Conservation (phyloP, 2,888 invertebrate species). For the Campoletis raptor region DNA sequence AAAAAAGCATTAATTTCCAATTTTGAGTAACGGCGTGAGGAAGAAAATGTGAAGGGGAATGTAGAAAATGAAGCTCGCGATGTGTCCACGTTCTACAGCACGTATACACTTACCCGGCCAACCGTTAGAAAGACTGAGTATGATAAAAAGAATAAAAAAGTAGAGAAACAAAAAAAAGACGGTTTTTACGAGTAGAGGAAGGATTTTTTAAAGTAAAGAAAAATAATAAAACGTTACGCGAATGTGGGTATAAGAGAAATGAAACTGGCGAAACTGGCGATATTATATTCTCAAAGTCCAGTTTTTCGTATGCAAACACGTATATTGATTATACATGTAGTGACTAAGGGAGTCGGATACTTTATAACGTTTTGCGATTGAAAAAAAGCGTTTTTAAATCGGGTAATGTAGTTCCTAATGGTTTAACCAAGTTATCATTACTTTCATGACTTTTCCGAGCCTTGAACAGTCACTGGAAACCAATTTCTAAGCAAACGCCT, state of each 20-base stretch:
- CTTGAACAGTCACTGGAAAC: neutral
- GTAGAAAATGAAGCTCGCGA: conserved; percentile 32
- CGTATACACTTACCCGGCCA: conserved; percentile 65
- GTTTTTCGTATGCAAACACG: conserved; percentile 47
- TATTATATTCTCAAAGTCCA: conserved; percentile 48
- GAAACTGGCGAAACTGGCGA: conserved; percentile 46
- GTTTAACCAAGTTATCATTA: neutral
- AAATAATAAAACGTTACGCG: conserved; percentile 36
- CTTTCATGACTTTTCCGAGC: neutral
- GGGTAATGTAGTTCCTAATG: conserved; percentile 8
- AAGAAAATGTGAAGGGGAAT: neutral
- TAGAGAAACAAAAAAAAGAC: conserved; percentile 48
- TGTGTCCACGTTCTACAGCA: conserved; percentile 45
- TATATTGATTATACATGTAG: conserved; percentile 53
- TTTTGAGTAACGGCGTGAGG: conserved; percentile 19
- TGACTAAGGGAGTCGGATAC: conserved; percentile 48
- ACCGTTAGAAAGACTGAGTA: conserved; percentile 73
- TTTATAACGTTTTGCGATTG: conserved; percentile 27
- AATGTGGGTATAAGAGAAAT: conserved; percentile 24
- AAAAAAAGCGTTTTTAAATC: neutral
- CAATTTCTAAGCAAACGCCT: conserved; percentile 1
- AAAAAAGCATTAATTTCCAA: conserved; percentile 31
- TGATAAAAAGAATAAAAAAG: conserved; percentile 58
- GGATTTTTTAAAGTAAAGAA: conserved; percentile 54
- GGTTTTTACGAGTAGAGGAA: conserved; percentile 69